Conservation (phyloP, 2,888 invertebrate genomes). For the Sinelater perroti region DNA sequence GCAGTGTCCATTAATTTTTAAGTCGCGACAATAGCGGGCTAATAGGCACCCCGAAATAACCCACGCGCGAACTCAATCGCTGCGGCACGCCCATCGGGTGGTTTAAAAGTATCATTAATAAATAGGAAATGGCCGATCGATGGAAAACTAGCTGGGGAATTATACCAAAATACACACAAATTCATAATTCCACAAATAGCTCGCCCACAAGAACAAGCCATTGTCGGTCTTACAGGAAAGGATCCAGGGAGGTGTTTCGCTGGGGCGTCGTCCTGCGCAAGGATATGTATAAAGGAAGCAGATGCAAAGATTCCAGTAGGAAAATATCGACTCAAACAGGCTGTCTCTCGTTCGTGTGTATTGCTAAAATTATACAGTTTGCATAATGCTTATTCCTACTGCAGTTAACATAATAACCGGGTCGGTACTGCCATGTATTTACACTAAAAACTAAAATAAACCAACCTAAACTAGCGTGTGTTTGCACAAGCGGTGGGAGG, state of each 20-base stretch:
- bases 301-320: conserved; percentile 52
- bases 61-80: neutral
- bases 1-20: conserved; percentile 16
- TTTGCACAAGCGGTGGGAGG: too few relatives aligned
- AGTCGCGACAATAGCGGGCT: neutral
- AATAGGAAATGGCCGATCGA: conserved; percentile 28
- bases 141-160: conserved; percentile 36
- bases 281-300: conserved; percentile 49
- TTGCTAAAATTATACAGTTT: conserved; percentile 32
- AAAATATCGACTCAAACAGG: conserved; percentile 47
- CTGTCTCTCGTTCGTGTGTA: conserved; percentile 36
- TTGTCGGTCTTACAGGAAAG: conserved; percentile 27
- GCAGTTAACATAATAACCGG: too few relatives aligned
- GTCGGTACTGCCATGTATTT: too few relatives aligned
- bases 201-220: conserved; percentile 22
- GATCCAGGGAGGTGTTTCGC: conserved; percentile 29
- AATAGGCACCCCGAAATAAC: neutral
- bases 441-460: too few relatives aligned
- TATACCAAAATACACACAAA: conserved; percentile 41
- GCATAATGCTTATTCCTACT: conserved; percentile 6
- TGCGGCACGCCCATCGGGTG: neutral
- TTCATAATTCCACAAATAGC: conserved; percentile 42
- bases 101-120: conserved; percentile 25
- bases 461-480: too few relatives aligned
- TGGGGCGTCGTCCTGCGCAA: conserved; percentile 41